These are phyloP conservation scores for Clangula hyemalis DNA, from an alignment of 2,797 vertebrate genomes.

Conservation along the genomic window DNA sequence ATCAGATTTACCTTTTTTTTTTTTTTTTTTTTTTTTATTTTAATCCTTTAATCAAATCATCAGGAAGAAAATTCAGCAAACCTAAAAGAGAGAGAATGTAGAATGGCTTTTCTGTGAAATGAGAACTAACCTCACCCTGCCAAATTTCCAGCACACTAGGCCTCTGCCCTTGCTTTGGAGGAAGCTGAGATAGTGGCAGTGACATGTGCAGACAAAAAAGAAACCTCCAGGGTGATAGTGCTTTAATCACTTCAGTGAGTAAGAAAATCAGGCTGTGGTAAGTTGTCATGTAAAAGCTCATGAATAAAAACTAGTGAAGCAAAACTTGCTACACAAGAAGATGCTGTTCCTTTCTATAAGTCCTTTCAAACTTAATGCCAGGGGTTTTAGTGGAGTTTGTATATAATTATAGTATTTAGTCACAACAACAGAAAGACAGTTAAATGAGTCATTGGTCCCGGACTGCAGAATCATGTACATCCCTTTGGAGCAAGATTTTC, in stretches of 20 bases:
- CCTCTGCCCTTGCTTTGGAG: slow-evolving; percentile 5
- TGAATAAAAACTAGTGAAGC: slow-evolving; percentile 15
- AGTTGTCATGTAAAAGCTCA: background rate
- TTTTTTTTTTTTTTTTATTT: background rate
- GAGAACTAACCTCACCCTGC: background rate
- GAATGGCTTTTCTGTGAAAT: background rate
- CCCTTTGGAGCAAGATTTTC: background rate
- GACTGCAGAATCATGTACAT: accelerated
- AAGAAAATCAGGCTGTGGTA: background rate
- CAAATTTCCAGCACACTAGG: background rate
- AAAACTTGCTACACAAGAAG: background rate
- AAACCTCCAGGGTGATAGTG: background rate
- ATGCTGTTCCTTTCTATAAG: background rate
- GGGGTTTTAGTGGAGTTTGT: background rate
- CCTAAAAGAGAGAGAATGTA: background rate
- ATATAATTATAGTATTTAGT: background rate
- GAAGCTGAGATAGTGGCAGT: background rate
- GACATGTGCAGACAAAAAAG: background rate
- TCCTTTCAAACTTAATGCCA: background rate
- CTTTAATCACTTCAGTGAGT: slow-evolving; percentile 29
- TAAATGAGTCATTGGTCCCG: background rate
- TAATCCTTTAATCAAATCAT: background rate
- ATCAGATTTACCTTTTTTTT: background rate
- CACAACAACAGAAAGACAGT: background rate
- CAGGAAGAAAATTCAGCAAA: background rate